Base-by-base conservation (phyloP, 2,113 vertebrate species). In the Neogobius melanostomus region DNA sequence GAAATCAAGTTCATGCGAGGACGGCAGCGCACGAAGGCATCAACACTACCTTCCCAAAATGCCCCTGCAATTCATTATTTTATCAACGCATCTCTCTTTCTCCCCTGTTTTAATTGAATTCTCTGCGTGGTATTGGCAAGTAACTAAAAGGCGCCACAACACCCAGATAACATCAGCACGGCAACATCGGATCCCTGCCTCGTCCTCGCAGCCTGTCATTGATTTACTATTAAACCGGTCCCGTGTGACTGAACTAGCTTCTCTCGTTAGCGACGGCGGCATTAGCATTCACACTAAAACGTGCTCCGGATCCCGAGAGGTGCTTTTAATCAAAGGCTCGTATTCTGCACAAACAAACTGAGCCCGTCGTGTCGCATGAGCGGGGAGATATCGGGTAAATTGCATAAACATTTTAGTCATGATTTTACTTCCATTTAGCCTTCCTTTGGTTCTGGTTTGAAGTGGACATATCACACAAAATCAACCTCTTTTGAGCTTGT, bases 171-270 rank as follows among this genome's bases (percentile, higher is more conserved):
- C 7, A 80, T 74, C 53, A 64, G 11, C 64, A 63, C 48, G 17
- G 45, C 64, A 1, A 7, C 60, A 15, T 61, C 15, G 48, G 49
- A 62, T 59, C 59, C 56, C 51, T 14, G 15, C 51, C 65, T 42
- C 8, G 56, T n/a, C 15, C 68, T 21, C 68, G 0, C 21, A 42
- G 65, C 60, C 7, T 17, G 43, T 56, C 8, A 7, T 77, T 16
- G 71, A 83, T 80, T 80, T 72, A 53, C 71, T 7, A 72, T 77
- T 75, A 77, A 59, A 66, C 62, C 63, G 2, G 6, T 73, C 72
- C 70, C 70, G 0, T 44, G 70, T 61, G 72, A 69, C 45, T 3
- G 64, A 63, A 1, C 0, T 42, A 46, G 62, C 51, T 60, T 36
- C 21, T 12, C 0, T 61, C 16, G 70, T 82, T 79, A 76, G 72